Conservation (phyloP, 2,113 vertebrate species). For the Hydrochoerus hydrochaeris region DNA sequence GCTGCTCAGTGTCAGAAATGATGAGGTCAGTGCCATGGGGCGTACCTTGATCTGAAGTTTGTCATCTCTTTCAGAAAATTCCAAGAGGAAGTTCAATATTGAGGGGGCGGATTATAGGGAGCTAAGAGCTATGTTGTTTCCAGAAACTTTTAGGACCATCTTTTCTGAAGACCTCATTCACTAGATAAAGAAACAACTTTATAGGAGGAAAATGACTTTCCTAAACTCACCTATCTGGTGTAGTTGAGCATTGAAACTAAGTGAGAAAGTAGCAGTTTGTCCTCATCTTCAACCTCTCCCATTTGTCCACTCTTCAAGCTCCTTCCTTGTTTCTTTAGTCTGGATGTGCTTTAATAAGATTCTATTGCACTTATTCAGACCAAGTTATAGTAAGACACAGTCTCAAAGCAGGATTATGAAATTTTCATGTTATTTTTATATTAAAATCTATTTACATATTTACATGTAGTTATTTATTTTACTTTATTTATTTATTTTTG, state of each 20-base stretch:
- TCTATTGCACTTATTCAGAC: not conserved
- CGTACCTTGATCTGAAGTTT: not conserved
- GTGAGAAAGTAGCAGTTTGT: not conserved
- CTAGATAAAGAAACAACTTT: conserved; percentile 37
- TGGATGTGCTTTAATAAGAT: not conserved
- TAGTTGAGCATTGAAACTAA: not conserved
- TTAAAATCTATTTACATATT: not conserved
- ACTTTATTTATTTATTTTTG: too few relatives aligned
- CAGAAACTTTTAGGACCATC: not conserved
- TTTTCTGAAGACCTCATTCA: not conserved
- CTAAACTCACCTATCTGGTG: not conserved
- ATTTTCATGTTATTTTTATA: conserved; percentile 8
- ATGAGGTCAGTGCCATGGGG: not conserved
- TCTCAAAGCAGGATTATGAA: not conserved
- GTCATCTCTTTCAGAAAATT: conserved; percentile 24
- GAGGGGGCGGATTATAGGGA: not conserved
- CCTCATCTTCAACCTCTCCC: not conserved
- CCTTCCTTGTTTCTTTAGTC: not conserved
- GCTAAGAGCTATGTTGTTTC: not conserved
- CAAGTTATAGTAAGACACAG: not conserved
- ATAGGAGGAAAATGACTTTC: not conserved
- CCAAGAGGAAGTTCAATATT: conserved; percentile 53
- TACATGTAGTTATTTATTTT: not conserved
- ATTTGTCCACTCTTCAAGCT: not conserved
- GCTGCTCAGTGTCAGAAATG: not conserved